Evolutionary conservation across 2,888 invertebrate genomes (phyloP), one percentile per base, ranked within the genome.

Genomic region (Nemoura dubitans): DNA sequence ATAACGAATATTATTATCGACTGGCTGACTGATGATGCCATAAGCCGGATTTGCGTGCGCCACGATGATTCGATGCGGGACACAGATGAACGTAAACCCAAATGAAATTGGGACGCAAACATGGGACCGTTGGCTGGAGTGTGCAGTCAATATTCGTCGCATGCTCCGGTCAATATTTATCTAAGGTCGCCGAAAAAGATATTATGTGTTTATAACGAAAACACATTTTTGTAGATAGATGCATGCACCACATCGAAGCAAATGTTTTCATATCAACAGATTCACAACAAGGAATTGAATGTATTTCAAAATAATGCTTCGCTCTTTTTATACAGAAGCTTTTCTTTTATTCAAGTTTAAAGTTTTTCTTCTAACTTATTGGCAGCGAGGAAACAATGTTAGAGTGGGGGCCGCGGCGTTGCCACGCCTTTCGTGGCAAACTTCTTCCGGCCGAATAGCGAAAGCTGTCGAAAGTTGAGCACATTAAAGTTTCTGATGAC

Each of bases 401-500:
- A 59, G 59, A 7, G 59, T 1, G 2, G 59, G 59, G 14, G 10
- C 2, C 6, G 2, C 6, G 59, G 6, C 59, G 59, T 21, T 59
- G 59, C 59, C 59, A 59, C 21, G 3, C 16, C 21, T 59, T 59
- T 21, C 59, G 2, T 10, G 59, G 21, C 16, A 59, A 59, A 59
- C 59, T 59, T 59, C 21, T 21, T 10, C 21, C 59, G 59, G 59
- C 59, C 59, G 21, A 21, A 59, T 10, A 59, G 21, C 59, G 59
- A 59, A 59, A 59, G 59, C 59, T 59, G 59, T 59, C 59, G 59
- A 59, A 59, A 59, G 59, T 59, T 59, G 59, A 59, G 59, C 28
- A 76, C 76, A 84, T 84, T 25, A 84, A 84, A 84, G 84, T 84
- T 84, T 84, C 43, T 42, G 76, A 59, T 25, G 76, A 84, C 27